A percentile compares a stretch with the other conserved stretches of the same genome.
Evolutionary conservation across 2,888 invertebrate genomes (phyloP).

Genomic region (Synergus japonicus): DNA sequence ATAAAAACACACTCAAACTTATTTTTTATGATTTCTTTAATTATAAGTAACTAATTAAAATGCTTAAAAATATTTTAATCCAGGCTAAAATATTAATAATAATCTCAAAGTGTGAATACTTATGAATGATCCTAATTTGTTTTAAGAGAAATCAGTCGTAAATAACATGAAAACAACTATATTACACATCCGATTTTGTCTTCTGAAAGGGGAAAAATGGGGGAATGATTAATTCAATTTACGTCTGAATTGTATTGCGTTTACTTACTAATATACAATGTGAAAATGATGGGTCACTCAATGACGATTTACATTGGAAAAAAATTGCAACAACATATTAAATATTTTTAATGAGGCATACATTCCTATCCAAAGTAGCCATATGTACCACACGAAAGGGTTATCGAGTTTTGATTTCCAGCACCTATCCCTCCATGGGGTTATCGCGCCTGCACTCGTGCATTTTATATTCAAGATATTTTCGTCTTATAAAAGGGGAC

Average conservation of each 20-base stretch:
- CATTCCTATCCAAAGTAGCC: constrained; percentile 45
- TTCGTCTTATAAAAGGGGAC: constrained; percentile 70
- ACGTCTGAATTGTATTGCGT: not conserved
- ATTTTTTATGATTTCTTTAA: too few species aligned
- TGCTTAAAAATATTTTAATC: not conserved
- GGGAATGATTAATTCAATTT: not conserved
- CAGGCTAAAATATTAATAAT: not conserved
- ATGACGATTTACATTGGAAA: not conserved
- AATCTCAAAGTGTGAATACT: not conserved
- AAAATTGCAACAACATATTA: constrained; percentile 37
- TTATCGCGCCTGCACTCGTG: constrained; percentile 64
- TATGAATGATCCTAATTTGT: not conserved
- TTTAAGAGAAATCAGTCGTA: not conserved
- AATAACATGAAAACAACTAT: not conserved
- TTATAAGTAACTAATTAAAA: not conserved
- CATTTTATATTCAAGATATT: constrained; percentile 60
- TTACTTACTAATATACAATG: not conserved
- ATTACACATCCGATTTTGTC: not conserved
- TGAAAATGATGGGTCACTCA: not conserved
- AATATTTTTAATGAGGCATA: constrained; percentile 43
- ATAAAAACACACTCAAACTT: not conserved
- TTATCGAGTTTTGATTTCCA: constrained; percentile 64
- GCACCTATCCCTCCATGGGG: constrained; percentile 63
- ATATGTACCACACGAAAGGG: constrained; percentile 63
- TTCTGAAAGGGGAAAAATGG: not conserved